phyloP scores from a whole-genome alignment of 2,113 vertebrate species.

The Erythrocercus mccallii region DNA sequence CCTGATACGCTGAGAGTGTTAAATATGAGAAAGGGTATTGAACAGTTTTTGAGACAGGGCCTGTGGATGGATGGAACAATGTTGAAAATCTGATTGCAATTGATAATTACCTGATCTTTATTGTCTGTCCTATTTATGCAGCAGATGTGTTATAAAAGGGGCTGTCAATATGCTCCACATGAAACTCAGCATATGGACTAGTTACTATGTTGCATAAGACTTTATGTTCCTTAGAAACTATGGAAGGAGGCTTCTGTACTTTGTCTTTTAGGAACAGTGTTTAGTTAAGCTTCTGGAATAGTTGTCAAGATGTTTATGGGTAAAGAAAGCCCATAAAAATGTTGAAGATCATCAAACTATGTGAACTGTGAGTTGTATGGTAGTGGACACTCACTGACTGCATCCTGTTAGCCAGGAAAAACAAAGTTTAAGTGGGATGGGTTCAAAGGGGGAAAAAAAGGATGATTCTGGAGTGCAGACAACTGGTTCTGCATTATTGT shows the following conservation, averaged over 20 bases:
- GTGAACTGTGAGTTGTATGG: background rate
- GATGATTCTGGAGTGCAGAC: background rate
- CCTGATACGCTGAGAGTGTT: background rate
- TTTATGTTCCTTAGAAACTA: background rate
- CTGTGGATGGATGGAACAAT: background rate
- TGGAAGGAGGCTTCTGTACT: background rate
- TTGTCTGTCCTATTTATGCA: background rate
- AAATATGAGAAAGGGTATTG: background rate
- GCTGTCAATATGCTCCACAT: background rate
- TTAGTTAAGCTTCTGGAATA: background rate
- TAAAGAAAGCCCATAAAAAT: background rate
- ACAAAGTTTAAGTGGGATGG: too few relatives aligned
- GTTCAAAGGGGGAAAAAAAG: too few relatives aligned
- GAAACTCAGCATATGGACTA: background rate
- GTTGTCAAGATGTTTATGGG: background rate
- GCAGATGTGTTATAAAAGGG: background rate
- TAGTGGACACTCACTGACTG: background rate
- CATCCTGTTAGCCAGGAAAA: background rate
- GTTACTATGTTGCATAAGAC: background rate
- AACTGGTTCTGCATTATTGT: background rate
- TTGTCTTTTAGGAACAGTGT: background rate
- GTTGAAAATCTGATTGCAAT: background rate
- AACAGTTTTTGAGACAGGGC: background rate
- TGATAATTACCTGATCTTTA: background rate
- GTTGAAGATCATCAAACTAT: background rate